Evolutionary conservation across 2,797 vertebrate species (phyloP).

Genomic region (Borostomias antarcticus): DNA sequence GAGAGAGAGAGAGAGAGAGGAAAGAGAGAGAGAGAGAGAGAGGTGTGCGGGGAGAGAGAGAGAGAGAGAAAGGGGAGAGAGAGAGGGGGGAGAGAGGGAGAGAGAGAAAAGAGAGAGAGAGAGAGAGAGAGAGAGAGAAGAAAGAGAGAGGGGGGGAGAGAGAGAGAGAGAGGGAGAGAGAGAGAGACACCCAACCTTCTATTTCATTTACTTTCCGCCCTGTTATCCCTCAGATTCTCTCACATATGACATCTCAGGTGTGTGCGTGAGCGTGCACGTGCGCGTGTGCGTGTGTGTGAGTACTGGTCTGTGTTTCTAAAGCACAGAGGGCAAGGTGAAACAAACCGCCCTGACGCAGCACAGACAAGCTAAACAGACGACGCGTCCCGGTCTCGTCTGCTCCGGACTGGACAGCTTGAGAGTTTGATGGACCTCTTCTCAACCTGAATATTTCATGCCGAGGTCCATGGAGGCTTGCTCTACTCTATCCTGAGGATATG

Average conservation of each 20-base stretch:
- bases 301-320: not conserved
- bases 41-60: too few relatives aligned
- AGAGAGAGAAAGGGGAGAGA: too few relatives aligned
- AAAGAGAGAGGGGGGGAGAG: too few relatives aligned
- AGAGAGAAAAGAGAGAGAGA: too few relatives aligned
- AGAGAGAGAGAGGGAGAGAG: conserved; percentile 3
- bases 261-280: conserved; percentile 5
- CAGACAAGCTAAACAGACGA: conserved; percentile 45
- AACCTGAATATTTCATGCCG: conserved; percentile 87
- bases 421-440: conserved; percentile 73
- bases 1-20: too few relatives aligned
- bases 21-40: too few relatives aligned
- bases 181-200: not conserved
- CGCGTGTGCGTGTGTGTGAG: not conserved
- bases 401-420: conserved; percentile 45
- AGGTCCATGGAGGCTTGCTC: conserved; percentile 79
- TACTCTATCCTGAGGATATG: conserved; percentile 80
- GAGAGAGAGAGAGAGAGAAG: too few relatives aligned
- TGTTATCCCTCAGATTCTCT: not conserved
- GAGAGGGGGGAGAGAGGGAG: too few relatives aligned
- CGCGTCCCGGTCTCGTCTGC: conserved; percentile 41
- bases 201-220: conserved; percentile 2
- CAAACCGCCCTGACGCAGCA: conserved; percentile 65
- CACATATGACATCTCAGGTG: conserved; percentile 13
- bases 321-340: conserved; percentile 65